Conservation (phyloP, 2,797 vertebrate genomes). For the Danio albolineatus region DNA sequence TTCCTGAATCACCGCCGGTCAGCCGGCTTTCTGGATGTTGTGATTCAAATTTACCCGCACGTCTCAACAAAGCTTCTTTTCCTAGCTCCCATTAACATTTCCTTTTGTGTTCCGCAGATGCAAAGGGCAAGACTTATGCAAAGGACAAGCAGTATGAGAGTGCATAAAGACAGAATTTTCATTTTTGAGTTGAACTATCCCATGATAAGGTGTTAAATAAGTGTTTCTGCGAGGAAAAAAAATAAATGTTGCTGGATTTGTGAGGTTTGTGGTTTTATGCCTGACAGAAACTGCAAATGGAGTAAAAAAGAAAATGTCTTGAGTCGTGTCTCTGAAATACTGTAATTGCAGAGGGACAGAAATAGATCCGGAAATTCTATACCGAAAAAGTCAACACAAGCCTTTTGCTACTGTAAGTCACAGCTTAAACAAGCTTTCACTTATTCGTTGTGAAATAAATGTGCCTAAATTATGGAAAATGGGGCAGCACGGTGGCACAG, state of each 20-base stretch:
- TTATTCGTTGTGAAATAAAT: too few species aligned
- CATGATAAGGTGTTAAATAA: background rate
- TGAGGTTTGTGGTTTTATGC: too few species aligned
- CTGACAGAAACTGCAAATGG: background rate
- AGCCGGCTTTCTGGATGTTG: slow-evolving; percentile 30
- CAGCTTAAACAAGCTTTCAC: too few species aligned
- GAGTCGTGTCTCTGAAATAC: slow-evolving; percentile 1
- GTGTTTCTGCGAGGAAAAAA: background rate
- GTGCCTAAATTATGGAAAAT: too few species aligned
- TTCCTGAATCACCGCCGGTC: slow-evolving; percentile 25
- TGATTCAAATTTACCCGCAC: slow-evolving; percentile 37
- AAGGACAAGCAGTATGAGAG: background rate
- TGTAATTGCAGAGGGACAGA: background rate
- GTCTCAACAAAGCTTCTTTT: slow-evolving; percentile 21
- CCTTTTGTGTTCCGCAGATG: background rate
- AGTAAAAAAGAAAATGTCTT: background rate
- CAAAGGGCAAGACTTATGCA: background rate
- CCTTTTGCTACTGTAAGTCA: background rate
- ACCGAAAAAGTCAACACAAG: background rate
- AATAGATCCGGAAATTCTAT: slow-evolving; percentile 5
- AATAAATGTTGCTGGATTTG: background rate
- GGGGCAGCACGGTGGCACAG: too few species aligned
- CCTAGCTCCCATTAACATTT: background rate
- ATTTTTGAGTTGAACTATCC: background rate
- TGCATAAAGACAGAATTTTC: too few species aligned